Percentiles rank a stretch among this genome's conserved stretches.
Evolutionary conservation across 2,888 invertebrate species (phyloP).

Genomic region (Dynastes tityus): DNA sequence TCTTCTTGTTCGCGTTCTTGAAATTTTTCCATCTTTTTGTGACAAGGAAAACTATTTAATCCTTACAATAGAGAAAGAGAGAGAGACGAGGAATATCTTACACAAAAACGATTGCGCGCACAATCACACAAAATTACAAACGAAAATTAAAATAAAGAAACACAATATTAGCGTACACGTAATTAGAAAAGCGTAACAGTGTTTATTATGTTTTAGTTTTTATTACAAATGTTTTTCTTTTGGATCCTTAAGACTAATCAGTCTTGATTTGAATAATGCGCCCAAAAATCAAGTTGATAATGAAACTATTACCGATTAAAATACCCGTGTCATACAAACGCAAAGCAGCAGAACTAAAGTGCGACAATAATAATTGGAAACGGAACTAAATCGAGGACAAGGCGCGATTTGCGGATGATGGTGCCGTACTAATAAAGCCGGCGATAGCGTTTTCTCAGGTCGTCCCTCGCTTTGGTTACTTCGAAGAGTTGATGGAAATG

Average conservation of each 20-base stretch:
- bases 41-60: conserved; percentile 44
- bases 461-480: neutral
- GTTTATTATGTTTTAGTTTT: neutral
- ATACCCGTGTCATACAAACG: neutral
- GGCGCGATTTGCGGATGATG: conserved; percentile 40
- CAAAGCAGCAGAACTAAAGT: neutral
- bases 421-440: neutral
- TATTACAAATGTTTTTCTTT: conserved; percentile 37
- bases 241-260: conserved; percentile 65
- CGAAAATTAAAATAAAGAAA: neutral
- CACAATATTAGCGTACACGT: conserved; percentile 31
- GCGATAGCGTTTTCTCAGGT: conserved; percentile 10
- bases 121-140: conserved; percentile 56
- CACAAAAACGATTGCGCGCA: conserved; percentile 54
- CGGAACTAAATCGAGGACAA: conserved; percentile 53
- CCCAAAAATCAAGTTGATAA: conserved; percentile 27
- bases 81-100: conserved; percentile 50
- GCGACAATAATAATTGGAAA: neutral
- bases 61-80: conserved; percentile 47
- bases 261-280: conserved; percentile 59
- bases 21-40: conserved; percentile 75
- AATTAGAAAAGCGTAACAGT: conserved; percentile 39
- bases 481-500: conserved; percentile 1
- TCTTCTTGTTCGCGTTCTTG: conserved; percentile 82
- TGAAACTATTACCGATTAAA: neutral